Base-by-base conservation (phyloP, 2,888 invertebrate genomes). In the Thecophora atra region DNA sequence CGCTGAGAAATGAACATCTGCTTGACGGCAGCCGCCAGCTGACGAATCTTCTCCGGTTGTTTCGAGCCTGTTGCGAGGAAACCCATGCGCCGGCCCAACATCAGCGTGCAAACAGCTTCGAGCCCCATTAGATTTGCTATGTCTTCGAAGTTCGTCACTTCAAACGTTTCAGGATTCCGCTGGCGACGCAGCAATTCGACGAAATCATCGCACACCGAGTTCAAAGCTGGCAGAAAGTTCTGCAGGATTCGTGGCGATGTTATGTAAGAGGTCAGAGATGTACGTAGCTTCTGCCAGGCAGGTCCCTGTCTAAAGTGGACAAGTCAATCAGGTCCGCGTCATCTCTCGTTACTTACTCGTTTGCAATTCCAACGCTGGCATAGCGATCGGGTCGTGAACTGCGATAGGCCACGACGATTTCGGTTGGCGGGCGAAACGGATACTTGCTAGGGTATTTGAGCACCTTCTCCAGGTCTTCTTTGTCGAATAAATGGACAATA, bases 381-480 rank as follows among this genome's bases (percentile, higher is more conserved):
- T 95, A 96, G 83, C 93, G 89, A 81, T 95, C 95, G 0, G 92
- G 93, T 21, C 92, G 88, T 58, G 91, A 90, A 70, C 87, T 88
- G 42, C 95, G 88, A 86, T 95, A 95, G 79, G 91, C 88, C 64
- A 92, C 91, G 28, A 94, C 91, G 77, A 94, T 93, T 87, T 94
- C 94, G 1, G 94, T 94, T 44, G 94, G 93, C 15, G 96, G 95
- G 21, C 96, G 89, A 79, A 93, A 90, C 0, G 95, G 95, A 80
- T 91, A 91, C 82, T 91, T 92, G 75, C 93, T 91, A 15, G 91
- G 90, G 74, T 91, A 89, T 77, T 90, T 90, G n/a, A 95, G 87
- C 19, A 95, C 91, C 42, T 90, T 90, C 81, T 95, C 94, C 76
- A 96, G 91, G 76, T 94, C 94, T 1, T 86, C 85, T 47, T 90